Evolutionary conservation across 2,113 vertebrate genomes (phyloP), one percentile per base, ranked within the genome.

Genomic region (Catharus fuscescens): DNA sequence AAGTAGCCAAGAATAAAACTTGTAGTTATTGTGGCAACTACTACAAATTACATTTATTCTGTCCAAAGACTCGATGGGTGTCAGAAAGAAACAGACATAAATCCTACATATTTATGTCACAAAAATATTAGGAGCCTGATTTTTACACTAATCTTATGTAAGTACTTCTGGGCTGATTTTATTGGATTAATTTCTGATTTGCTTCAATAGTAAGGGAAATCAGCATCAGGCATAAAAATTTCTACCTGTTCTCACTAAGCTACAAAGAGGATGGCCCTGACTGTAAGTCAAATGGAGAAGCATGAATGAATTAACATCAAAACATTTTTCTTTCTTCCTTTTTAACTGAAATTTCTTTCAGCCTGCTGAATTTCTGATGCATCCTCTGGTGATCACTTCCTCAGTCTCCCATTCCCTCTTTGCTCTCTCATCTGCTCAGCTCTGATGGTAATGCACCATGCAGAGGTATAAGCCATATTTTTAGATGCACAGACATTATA

Each of bases 301-400:
- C n/a, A 54, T 71, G 88, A 95, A 94, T 90, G 90, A 87, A 92
- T 65, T 78, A 86, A 93, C 62, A 91, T 93, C 64, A 96, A 92
- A 92, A 80, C 15, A 64, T 82, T 95, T 90, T 91, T 86, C 67
- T 90, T 71, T 86, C 50, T 91, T 91, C 24, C 24, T 86, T 93
- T 88, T 60, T 74, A 76, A 78, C 44, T 74, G 74, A 96, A 94
- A 94, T 88, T 82, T 54, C 84, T 96, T 93, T 91, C 71, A 92
- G 67, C 47, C 84, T 94, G 48, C 64, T 91, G 65, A 93, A 96
- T 96, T 87, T 81, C 67, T 83, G 88, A 94, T 83, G 61, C 47
- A 45, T 89, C 76, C 67, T 91, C 61, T 60, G 45, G 69, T 74
- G 70, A 52, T 84, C 92, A 73, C 52, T 90, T 91, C 66, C 73